These are phyloP conservation scores for Bombus impatiens DNA, from an alignment of 1,140 invertebrate genomes.

Conservation along the genomic window DNA sequence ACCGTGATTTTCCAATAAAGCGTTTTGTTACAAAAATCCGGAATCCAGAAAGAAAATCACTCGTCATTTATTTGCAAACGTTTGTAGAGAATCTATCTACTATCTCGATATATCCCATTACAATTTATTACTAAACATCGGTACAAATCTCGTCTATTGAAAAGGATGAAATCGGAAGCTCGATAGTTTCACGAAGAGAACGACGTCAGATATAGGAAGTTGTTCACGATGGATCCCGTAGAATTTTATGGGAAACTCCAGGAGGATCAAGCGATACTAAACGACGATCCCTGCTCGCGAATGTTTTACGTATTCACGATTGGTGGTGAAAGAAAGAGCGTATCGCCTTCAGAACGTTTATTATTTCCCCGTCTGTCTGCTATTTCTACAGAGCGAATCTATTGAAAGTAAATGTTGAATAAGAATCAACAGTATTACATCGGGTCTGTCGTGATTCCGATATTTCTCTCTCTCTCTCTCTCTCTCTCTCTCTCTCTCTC, in stretches of 20 bases:
- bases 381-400: not conserved
- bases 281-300: conserved; percentile 16
- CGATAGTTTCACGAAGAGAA: not conserved
- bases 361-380: conserved; percentile 17
- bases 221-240: not conserved
- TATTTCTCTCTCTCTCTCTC: not conserved
- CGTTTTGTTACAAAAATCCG: too few species aligned
- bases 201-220: not conserved
- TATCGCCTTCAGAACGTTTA: conserved; percentile 20
- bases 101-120: not conserved
- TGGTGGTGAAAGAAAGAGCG: not conserved
- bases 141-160: not conserved
- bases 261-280: not conserved
- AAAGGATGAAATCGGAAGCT: not conserved
- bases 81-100: not conserved
- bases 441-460: not conserved
- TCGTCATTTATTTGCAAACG: not conserved
- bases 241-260: not conserved
- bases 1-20: too few species aligned
- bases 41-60: not conserved
- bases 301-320: conserved; percentile 16
- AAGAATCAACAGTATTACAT: conserved; percentile 28
- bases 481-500: not conserved
- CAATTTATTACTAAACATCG: not conserved
- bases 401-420: conserved; percentile 28